phyloP scores from a whole-genome alignment of 2,113 vertebrate genomes.

The Cavia aperea region DNA sequence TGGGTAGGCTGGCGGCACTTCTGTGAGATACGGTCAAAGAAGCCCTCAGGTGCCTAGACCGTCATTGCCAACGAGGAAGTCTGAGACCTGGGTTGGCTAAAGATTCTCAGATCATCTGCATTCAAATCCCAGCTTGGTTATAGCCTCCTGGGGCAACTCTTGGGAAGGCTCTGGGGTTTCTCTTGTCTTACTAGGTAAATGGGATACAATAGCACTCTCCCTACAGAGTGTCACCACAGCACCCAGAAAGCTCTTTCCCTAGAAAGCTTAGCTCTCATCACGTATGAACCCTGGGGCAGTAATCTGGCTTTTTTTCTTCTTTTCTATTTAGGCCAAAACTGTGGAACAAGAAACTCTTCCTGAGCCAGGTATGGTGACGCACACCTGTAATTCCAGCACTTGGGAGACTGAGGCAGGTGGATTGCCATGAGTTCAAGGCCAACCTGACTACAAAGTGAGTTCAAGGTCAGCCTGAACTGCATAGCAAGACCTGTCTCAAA shows the following conservation, averaged over 20 bases:
- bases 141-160: neutral
- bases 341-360: neutral
- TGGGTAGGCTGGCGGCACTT: neutral
- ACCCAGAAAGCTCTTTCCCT: neutral
- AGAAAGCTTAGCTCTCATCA: neutral
- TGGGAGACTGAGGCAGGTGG: no score
- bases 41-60: neutral
- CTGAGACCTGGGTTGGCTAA: neutral
- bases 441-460: no score
- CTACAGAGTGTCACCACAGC: no score
- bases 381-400: no score
- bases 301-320: neutral
- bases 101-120: neutral
- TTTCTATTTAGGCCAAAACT: neutral
- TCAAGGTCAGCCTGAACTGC: no score
- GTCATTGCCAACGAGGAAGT: neutral
- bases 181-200: neutral
- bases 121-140: neutral
- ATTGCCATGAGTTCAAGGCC: no score
- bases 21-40: neutral
- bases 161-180: neutral
- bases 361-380: no score
- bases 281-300: neutral
- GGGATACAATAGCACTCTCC: neutral
- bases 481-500: no score